Evolutionary conservation across 2,888 invertebrate species (phyloP).

Genomic region (Lissonota sp.): DNA sequence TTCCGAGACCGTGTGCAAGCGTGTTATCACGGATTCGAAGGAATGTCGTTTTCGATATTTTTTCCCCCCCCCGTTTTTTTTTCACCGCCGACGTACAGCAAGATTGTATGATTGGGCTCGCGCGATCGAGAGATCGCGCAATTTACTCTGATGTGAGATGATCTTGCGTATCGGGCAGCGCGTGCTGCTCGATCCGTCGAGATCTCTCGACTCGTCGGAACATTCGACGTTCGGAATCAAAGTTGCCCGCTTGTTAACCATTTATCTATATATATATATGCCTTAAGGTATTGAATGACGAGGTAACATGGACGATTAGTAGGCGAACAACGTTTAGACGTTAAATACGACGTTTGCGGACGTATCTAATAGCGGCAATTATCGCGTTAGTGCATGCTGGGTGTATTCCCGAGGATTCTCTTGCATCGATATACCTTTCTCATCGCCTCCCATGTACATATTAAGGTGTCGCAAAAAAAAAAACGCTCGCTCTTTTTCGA

Average conservation of each 20-base stretch:
- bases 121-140: background rate
- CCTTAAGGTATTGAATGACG: conserved; percentile 26
- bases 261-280: conserved; percentile 5
- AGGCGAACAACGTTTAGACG: conserved; percentile 79
- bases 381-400: conserved; percentile 79
- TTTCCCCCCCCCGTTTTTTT: background rate
- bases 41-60: conserved; percentile 50
- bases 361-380: conserved; percentile 81
- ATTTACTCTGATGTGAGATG: no score
- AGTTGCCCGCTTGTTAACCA: conserved; percentile 45
- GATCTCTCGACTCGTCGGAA: conserved; percentile 25
- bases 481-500: no score
- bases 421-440: conserved; percentile 42
- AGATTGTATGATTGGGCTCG: conserved; percentile 45
- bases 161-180: conserved; percentile 11
- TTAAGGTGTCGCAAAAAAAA: no score
- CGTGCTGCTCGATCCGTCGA: conserved; percentile 42
- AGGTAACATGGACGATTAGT: conserved; percentile 74
- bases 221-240: conserved; percentile 54
- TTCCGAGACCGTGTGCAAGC: conserved; percentile 2
- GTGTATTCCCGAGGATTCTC: conserved; percentile 74
- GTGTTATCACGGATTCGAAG: conserved; percentile 48
- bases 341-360: conserved; percentile 81
- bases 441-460: background rate
- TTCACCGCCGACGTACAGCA: background rate